Conservation (phyloP, 1,140 invertebrate genomes). For the Diorhabda elongata region DNA sequence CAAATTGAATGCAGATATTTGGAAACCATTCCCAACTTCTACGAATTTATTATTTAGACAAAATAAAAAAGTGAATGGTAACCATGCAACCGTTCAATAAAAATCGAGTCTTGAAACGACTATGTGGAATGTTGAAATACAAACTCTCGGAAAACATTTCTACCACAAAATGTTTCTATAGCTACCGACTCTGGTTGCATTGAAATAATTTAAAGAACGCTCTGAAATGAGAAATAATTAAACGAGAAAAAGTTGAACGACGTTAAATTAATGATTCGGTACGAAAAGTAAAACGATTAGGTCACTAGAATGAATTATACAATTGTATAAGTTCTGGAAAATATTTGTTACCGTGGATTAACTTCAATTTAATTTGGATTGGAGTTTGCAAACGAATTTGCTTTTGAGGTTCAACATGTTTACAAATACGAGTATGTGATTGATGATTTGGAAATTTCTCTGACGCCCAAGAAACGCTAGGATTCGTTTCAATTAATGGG, state of each 20-base stretch:
- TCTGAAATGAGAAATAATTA: not conserved
- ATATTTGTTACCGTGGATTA: no score
- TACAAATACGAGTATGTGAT: no score
- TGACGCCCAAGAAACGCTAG: no score
- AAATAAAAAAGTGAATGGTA: not conserved
- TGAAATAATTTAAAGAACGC: not conserved
- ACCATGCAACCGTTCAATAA: not conserved
- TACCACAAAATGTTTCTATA: not conserved
- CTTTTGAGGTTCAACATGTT: no score
- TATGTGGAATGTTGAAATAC: not conserved
- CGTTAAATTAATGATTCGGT: constrained; percentile 3
- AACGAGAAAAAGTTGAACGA: not conserved
- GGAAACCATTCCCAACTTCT: not conserved
- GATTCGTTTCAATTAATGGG: no score
- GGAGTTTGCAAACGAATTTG: no score
- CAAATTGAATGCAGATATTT: not conserved
- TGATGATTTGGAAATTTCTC: no score
- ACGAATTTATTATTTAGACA: not conserved
- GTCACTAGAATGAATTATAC: not conserved
- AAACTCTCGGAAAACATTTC: not conserved
- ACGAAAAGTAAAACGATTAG: not conserved
- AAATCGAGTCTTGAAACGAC: not conserved
- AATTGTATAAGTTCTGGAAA: not conserved
- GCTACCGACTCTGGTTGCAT: not conserved
- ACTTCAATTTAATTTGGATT: no score